Evolutionary conservation across 1,140 invertebrate species (phyloP), one percentile per base, ranked within the genome.

Genomic region (Drosophila busckii): DNA sequence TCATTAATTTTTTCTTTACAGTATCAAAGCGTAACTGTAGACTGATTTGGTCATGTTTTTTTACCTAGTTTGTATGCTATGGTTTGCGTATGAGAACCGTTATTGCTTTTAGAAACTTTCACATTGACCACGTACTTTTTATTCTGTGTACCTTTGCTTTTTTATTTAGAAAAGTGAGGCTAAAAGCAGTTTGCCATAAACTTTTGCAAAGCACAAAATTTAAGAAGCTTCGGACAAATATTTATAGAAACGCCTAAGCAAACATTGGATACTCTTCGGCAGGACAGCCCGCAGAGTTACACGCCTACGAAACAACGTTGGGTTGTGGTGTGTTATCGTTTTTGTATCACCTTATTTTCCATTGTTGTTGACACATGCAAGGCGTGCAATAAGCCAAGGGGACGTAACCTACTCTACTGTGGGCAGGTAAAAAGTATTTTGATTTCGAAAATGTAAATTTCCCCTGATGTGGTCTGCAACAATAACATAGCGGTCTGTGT

Each of bases 381-480:
- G 41, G 34, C 46, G 52, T 46, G 56, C 46, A 48, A 64, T 59
- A 70, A 71, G 5, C 42, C 60, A 34, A 32, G 20, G 7, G 8
- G 12, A 34, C 35, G 35, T 46, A 54, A 38, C 56, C 40, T 28
- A 12, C 31, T 20, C 23, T 13, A 20, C 31, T 54, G 40, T 15
- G 45, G 28, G 41, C 54, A 42, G 61, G 59, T 48, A 46, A 55
- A 68, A 68, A 73, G 73, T 80, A 73, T 82, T 69, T 80, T 73
- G 68, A 73, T 80, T 73, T 68, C 55, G 44, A 61, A 82, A 78
- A 73, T 78, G 71, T 73, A 73, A 80, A 73, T 78, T 73, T 49
- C 2, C 32, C 9, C 48, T 70, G 55, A 56, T 70, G 76, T 61
- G 50, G 32, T 64, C 54, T 45, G 53, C 28, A 50, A 32, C 42